These are phyloP conservation scores for Anthoptus insignis DNA, from an alignment of 2,888 invertebrate genomes.

Conservation along the genomic window DNA sequence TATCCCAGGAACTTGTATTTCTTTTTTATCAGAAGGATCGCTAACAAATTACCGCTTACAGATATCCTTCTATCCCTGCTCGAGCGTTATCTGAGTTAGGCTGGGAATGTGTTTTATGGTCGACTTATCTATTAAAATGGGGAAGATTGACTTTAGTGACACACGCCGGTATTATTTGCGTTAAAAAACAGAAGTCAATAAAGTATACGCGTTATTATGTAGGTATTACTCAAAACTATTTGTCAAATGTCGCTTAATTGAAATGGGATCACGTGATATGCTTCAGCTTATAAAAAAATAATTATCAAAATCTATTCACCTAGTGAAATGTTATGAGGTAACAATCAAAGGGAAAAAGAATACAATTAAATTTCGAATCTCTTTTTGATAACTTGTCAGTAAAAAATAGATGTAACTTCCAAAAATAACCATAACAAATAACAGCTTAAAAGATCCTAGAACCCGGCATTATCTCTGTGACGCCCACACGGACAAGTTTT, in stretches of 20 bases:
- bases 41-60: slow-evolving; percentile 80
- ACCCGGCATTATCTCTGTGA: slow-evolving; percentile 68
- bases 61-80: slow-evolving; percentile 61
- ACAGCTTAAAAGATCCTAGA: slow-evolving; percentile 72
- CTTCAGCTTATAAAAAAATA: too few relatives aligned
- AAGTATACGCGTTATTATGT: too few relatives aligned
- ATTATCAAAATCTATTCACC: too few relatives aligned
- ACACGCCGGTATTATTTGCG: too few relatives aligned
- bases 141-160: not conserved
- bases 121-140: slow-evolving; percentile 1
- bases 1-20: slow-evolving; percentile 57
- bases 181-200: too few relatives aligned
- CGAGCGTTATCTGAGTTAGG: slow-evolving; percentile 70
- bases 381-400: too few relatives aligned
- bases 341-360: too few relatives aligned
- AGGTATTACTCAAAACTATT: too few relatives aligned
- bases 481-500: slow-evolving; percentile 77
- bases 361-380: too few relatives aligned
- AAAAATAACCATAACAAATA: slow-evolving; percentile 71
- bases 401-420: slow-evolving; percentile 3
- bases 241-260: too few relatives aligned
- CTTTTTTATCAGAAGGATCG: slow-evolving; percentile 67
- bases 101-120: slow-evolving; percentile 58
- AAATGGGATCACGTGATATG: too few relatives aligned
- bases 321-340: too few relatives aligned